Evolutionary conservation across 2,797 vertebrate genomes (phyloP).

Genomic region (Melanotaenia parkinsoni): DNA sequence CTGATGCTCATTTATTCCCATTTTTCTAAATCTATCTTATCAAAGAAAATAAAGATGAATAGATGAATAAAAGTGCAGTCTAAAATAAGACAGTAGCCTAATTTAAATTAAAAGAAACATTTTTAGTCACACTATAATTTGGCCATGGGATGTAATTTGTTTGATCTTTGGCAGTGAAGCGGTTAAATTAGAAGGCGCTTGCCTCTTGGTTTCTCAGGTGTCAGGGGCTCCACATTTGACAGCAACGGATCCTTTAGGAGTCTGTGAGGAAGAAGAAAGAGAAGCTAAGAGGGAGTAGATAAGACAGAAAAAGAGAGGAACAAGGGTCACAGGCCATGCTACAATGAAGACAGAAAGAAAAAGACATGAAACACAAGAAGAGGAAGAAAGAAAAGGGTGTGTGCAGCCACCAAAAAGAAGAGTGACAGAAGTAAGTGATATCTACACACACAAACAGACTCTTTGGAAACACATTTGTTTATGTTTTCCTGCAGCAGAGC

Average conservation of each 20-base stretch:
- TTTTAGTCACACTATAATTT: background rate
- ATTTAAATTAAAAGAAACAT: background rate
- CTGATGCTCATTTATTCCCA: background rate
- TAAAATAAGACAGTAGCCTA: constrained; percentile 1
- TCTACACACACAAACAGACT: constrained; percentile 4
- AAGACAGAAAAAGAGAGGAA: constrained; percentile 25
- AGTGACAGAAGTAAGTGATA: constrained; percentile 45
- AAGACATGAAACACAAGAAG: background rate
- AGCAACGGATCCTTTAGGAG: constrained; percentile 74
- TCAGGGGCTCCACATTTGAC: constrained; percentile 62
- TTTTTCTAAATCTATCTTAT: background rate
- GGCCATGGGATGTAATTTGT: constrained; percentile 1
- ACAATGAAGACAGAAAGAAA: constrained; percentile 33
- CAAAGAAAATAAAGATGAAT: too few species aligned
- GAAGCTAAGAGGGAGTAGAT: background rate
- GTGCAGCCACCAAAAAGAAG: constrained; percentile 13
- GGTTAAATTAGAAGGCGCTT: constrained; percentile 64
- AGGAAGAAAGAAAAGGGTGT: background rate
- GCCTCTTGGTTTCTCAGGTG: constrained; percentile 68
- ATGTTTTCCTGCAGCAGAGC: constrained; percentile 20
- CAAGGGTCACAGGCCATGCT: constrained; percentile 8
- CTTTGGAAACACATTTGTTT: constrained; percentile 29
- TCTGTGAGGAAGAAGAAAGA: constrained; percentile 26
- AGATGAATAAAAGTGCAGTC: background rate
- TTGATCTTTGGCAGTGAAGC: constrained; percentile 56